Conservation (phyloP, 2,888 invertebrate genomes). For the Drosophila borealis region DNA sequence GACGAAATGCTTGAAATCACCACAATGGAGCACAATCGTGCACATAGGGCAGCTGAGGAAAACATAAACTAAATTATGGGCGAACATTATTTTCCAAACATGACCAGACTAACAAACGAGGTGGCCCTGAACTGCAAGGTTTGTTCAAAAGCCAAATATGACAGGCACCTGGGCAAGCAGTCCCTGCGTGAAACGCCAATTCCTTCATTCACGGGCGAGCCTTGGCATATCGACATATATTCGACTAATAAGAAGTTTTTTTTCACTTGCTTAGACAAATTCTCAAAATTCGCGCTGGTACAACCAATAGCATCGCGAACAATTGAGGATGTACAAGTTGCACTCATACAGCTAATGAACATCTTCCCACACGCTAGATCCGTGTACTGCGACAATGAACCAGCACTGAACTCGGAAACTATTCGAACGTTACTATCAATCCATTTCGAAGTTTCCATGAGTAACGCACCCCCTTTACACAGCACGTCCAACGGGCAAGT, state of each 20-base stretch:
- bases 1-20: not conserved
- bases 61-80: not conserved
- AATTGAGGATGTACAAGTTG: not conserved
- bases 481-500: not conserved
- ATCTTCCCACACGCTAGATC: not conserved
- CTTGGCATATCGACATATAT: not conserved
- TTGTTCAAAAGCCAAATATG: not conserved
- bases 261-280: no score
- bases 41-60: not conserved
- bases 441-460: not conserved
- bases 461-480: not conserved
- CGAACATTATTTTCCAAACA: not conserved
- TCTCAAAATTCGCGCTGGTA: not conserved
- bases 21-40: conserved; percentile 1
- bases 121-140: not conserved
- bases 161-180: not conserved
- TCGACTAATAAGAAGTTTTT: not conserved
- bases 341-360: not conserved
- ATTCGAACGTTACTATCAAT: no score
- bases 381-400: not conserved
- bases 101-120: not conserved
- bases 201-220: not conserved
- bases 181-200: not conserved
- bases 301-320: not conserved
- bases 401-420: not conserved